Evolutionary conservation across 2,888 invertebrate species (phyloP).

Genomic region (Blastobasis lacticolella): DNA sequence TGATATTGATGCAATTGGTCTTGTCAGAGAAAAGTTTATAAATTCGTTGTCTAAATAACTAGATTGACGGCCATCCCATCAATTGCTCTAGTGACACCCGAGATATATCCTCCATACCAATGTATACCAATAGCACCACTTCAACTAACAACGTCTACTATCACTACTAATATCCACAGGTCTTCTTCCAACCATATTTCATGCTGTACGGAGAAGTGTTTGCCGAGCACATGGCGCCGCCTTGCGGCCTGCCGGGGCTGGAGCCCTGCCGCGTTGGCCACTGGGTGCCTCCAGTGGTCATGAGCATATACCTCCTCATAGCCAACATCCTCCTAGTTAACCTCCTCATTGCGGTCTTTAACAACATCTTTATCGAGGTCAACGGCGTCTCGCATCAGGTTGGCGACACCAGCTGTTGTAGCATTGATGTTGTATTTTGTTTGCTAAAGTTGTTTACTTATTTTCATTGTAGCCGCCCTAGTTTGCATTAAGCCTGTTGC

Average conservation of each 20-base stretch:
- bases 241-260: conserved; percentile 85
- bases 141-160: conserved; percentile 9
- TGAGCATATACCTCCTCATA: conserved; percentile 97
- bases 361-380: conserved; percentile 96
- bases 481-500: too few species aligned
- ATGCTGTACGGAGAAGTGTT: conserved; percentile 99
- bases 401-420: conserved; percentile 41
- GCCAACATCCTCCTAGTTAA: conserved; percentile 98
- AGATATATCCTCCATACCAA: background rate
- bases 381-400: conserved; percentile 97
- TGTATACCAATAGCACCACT: background rate
- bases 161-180: conserved; percentile 72
- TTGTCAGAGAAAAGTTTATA: too few species aligned
- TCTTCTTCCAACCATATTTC: conserved; percentile 98
- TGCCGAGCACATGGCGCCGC: conserved; percentile 95
- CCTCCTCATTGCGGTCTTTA: conserved; percentile 98
- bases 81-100: too few species aligned
- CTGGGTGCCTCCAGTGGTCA: conserved; percentile 96
- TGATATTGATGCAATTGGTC: too few species aligned
- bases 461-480: background rate
- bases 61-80: too few species aligned
- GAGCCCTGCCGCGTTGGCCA: conserved; percentile 86
- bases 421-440: conserved; percentile 27
- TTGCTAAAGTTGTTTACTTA: background rate
- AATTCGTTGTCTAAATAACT: too few species aligned